Evolutionary conservation across 2,797 vertebrate genomes (phyloP), one percentile per base, ranked within the genome.

Genomic region (Spinibarbus caldwelli): DNA sequence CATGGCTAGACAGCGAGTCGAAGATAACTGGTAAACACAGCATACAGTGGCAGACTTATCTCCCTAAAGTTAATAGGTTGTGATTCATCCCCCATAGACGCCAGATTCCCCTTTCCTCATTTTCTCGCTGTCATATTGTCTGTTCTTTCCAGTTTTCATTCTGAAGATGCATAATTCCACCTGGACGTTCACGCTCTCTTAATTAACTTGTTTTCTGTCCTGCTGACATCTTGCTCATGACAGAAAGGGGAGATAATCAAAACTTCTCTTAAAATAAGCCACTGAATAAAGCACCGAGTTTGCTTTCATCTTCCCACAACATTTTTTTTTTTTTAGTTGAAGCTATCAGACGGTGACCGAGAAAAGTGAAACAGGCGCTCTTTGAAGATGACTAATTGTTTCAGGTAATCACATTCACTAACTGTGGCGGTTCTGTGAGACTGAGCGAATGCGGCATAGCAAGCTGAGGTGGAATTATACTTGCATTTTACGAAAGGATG

Each of bases 361-460:
- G 43, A 66, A 75, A 82, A 73, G 80, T 43, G 38, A 62, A 38
- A 66, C 31, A 29, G 57, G 6, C 11, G 34, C 10, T 67, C 57
- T 83, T 76, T 76, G 82, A 83, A 67, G 71, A 83, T 52, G 43
- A 45, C 43, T 85, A 70, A 85, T 78, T 85, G 76, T 68, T 78
- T 36, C 36, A 78, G n/a, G 83, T 78, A 57, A 78, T 78, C 64
- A 57, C 38, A 70, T 70, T 70, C 11, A 54, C 66, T 82, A 31
- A 54, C 17, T 49, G n/a, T 57, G 59, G 29, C 6, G 21, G 23
- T 54, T 64, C 62, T 21, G 47, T 43, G 70, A 67, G 43, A 85
- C 19, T 29, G 31, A 43, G 31, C 5, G 23, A 64, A 64, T 17
- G 45, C 54, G 23, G 23, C 41, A 47, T 34, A 54, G 78, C 23